Evolutionary conservation across 2,888 invertebrate species (phyloP).

Genomic region (Catocala fraxini): DNA sequence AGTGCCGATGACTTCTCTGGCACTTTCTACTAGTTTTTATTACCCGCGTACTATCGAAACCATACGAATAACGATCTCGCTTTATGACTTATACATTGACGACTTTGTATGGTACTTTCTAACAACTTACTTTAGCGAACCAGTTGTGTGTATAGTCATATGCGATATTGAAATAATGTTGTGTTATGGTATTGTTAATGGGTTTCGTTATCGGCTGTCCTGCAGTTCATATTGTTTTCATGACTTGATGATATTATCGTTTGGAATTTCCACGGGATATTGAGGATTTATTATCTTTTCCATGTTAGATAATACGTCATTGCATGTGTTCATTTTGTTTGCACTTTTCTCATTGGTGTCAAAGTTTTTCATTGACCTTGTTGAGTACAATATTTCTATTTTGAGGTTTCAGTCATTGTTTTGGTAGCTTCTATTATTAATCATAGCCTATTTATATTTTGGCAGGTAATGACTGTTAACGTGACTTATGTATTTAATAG

Average conservation of each 20-base stretch:
- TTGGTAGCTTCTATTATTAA: not conserved
- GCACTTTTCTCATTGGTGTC: slow-evolving; percentile 1
- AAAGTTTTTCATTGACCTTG: slow-evolving; percentile 18
- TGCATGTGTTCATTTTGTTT: not conserved
- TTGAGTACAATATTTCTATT: not conserved
- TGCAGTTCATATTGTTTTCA: slow-evolving; percentile 59
- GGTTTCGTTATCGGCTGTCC: slow-evolving; percentile 56
- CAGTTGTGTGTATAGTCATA: slow-evolving; percentile 33
- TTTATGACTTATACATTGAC: slow-evolving; percentile 53
- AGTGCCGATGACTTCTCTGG: slow-evolving; percentile 82
- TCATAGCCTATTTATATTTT: too few relatives aligned
- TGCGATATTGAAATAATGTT: slow-evolving; percentile 13
- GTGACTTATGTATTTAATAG: too few relatives aligned
- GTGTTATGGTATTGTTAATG: slow-evolving; percentile 49
- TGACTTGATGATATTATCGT: slow-evolving; percentile 50
- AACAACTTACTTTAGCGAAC: slow-evolving; percentile 15
- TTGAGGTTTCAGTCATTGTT: slow-evolving; percentile 16
- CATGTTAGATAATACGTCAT: not conserved
- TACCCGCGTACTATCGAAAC: slow-evolving; percentile 48
- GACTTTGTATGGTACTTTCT: slow-evolving; percentile 40
- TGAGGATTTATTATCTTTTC: slow-evolving; percentile 34
- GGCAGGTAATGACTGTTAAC: too few relatives aligned
- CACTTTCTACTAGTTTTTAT: slow-evolving; percentile 82
- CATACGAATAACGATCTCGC: slow-evolving; percentile 21
- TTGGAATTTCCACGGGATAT: slow-evolving; percentile 41